These are phyloP conservation scores for Psittacus erithacus DNA, from an alignment of 2,113 vertebrate genomes.

Conservation along the genomic window DNA sequence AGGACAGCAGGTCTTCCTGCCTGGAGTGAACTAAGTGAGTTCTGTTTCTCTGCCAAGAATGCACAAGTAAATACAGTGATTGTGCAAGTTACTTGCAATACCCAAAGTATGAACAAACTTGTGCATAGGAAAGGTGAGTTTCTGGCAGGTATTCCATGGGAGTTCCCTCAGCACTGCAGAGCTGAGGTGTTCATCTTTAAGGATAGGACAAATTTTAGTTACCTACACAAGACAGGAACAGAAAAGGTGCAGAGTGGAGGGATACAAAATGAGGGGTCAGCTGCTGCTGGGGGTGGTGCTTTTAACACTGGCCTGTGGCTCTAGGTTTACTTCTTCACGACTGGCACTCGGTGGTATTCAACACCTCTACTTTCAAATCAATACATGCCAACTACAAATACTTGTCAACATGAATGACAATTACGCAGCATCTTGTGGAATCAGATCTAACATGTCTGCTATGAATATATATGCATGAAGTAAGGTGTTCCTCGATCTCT, in stretches of 20 bases:
- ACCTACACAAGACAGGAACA: not conserved
- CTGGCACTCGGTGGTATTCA: not conserved
- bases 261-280: not conserved
- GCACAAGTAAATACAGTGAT: not conserved
- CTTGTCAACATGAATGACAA: accelerated
- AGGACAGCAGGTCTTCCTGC: not conserved
- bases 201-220: not conserved
- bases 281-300: not conserved
- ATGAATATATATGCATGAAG: accelerated
- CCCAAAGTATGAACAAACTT: not conserved
- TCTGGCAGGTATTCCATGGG: not conserved
- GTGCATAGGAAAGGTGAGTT: not conserved
- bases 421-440: accelerated
- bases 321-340: not conserved
- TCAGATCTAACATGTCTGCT: not conserved
- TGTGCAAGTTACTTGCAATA: not conserved
- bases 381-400: not conserved
- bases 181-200: not conserved
- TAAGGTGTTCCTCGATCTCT: not conserved
- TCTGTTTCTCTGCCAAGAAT: not conserved
- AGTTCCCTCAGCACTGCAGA: not conserved
- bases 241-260: not conserved
- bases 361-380: not conserved
- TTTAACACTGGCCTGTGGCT: not conserved
- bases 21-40: not conserved